These are phyloP conservation scores for Zootoca vivipara DNA, from an alignment of 2,113 vertebrate genomes.

Conservation along the genomic window DNA sequence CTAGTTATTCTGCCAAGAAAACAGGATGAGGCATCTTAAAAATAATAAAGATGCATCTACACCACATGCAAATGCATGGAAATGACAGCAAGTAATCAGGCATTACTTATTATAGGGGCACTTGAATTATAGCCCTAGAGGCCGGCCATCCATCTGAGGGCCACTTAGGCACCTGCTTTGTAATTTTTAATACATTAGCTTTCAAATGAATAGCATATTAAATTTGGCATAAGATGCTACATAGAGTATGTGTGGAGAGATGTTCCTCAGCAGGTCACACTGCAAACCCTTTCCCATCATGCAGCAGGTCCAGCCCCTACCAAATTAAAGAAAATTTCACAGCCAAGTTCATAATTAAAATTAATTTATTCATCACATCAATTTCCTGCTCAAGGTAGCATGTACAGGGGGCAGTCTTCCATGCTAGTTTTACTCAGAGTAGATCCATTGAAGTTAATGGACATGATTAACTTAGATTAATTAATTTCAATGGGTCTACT, in stretches of 20 bases:
- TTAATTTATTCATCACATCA: too few species aligned
- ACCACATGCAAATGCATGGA: not conserved
- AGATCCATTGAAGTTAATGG: too few species aligned
- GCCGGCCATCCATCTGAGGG: not conserved
- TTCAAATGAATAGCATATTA: slow-evolving; percentile 20
- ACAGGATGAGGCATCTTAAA: not conserved
- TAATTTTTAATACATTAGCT: not conserved
- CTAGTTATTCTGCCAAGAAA: not conserved
- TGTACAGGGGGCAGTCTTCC: too few species aligned
- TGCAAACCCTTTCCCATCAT: not conserved
- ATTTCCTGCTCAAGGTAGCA: too few species aligned
- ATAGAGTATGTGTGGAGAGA: not conserved
- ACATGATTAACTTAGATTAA: too few species aligned
- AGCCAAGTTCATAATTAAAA: too few species aligned
- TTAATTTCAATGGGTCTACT: too few species aligned
- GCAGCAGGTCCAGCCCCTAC: too few species aligned
- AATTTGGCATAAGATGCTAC: not conserved
- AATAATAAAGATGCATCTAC: not conserved
- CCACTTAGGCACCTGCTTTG: slow-evolving; percentile 2
- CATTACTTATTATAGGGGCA: not conserved
- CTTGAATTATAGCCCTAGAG: not conserved
- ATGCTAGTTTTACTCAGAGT: too few species aligned
- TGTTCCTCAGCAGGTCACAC: not conserved
- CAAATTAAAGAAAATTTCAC: too few species aligned
- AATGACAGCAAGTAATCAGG: not conserved